Percentiles rank a stretch among this genome's conserved stretches.
Evolutionary conservation across 2,888 invertebrate genomes (phyloP).

Genomic region (Drosophila mettleri): DNA sequence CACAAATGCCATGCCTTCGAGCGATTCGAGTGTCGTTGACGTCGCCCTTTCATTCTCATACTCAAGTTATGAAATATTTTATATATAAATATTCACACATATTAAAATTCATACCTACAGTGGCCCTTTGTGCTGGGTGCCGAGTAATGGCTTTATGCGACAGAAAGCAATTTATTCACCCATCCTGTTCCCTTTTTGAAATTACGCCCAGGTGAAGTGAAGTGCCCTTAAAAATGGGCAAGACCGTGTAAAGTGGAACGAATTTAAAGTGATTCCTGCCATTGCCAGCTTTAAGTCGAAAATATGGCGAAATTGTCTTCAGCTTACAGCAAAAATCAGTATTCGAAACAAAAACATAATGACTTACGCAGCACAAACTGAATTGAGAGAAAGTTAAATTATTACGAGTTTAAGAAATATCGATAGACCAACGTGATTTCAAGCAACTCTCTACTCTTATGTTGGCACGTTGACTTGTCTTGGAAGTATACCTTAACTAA

Average conservation of each 20-base stretch:
- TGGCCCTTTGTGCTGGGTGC: constrained; percentile 50
- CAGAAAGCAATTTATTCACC: constrained; percentile 75
- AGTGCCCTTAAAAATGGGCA: constrained; percentile 29
- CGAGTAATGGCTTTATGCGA: constrained; percentile 72
- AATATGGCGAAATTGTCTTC: background rate
- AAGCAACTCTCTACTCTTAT: too few relatives aligned
- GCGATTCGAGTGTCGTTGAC: constrained; percentile 9
- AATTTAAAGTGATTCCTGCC: constrained; percentile 31
- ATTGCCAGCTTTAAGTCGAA: constrained; percentile 23
- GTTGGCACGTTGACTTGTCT: background rate
- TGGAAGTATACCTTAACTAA: background rate
- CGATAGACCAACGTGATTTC: background rate
- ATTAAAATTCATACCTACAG: constrained; percentile 67
- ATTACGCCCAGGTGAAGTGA: constrained; percentile 40
- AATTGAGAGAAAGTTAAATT: too few relatives aligned
- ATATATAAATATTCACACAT: constrained; percentile 68
- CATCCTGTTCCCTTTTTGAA: constrained; percentile 72
- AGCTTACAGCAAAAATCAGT: background rate
- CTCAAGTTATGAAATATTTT: constrained; percentile 56
- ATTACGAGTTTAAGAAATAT: background rate
- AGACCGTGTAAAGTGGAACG: constrained; percentile 7
- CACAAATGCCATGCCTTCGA: background rate
- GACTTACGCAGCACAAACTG: background rate
- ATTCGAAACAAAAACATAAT: background rate
- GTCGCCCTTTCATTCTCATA: constrained; percentile 35